Percentiles rank a stretch among this genome's conserved stretches.
Evolutionary conservation across 1,140 invertebrate genomes (phyloP).

Genomic region (Meteorus sp.): DNA sequence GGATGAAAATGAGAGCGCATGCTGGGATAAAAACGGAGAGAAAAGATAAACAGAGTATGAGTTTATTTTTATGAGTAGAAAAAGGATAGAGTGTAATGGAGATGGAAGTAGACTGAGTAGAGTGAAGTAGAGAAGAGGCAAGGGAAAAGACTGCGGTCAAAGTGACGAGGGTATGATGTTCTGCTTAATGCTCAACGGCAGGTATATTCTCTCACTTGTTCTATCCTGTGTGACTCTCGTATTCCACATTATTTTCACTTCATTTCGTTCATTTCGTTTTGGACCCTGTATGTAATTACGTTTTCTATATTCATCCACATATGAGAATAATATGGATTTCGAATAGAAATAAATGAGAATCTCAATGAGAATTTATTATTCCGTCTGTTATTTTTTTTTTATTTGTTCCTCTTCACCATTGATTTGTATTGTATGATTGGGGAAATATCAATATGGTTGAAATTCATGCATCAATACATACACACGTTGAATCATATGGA

Average conservation of each 20-base stretch:
- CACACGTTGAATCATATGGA: too few relatives aligned
- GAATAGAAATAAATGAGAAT: too few relatives aligned
- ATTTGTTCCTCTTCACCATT: too few relatives aligned
- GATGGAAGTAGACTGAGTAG: neutral
- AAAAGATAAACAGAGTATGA: neutral
- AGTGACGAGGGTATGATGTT: conserved; percentile 59
- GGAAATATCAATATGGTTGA: too few relatives aligned
- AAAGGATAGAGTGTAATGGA: conserved; percentile 9
- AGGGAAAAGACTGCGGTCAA: conserved; percentile 40
- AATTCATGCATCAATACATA: too few relatives aligned
- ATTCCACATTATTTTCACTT: conserved; percentile 17
- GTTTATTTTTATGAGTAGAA: neutral
- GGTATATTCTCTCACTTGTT: conserved; percentile 50
- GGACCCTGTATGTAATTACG: too few relatives aligned
- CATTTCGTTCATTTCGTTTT: neutral
- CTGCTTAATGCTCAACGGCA: conserved; percentile 56
- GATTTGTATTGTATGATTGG: too few relatives aligned
- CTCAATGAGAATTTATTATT: too few relatives aligned
- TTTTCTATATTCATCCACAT: too few relatives aligned
- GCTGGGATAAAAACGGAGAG: neutral
- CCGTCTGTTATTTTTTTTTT: too few relatives aligned
- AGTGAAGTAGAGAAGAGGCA: conserved; percentile 15
- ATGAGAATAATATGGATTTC: too few relatives aligned
- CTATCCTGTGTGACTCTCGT: conserved; percentile 21
- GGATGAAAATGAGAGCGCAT: conserved; percentile 15